Evolutionary conservation across 2,113 vertebrate genomes (phyloP).

Genomic region (Phaethornis superciliosus): DNA sequence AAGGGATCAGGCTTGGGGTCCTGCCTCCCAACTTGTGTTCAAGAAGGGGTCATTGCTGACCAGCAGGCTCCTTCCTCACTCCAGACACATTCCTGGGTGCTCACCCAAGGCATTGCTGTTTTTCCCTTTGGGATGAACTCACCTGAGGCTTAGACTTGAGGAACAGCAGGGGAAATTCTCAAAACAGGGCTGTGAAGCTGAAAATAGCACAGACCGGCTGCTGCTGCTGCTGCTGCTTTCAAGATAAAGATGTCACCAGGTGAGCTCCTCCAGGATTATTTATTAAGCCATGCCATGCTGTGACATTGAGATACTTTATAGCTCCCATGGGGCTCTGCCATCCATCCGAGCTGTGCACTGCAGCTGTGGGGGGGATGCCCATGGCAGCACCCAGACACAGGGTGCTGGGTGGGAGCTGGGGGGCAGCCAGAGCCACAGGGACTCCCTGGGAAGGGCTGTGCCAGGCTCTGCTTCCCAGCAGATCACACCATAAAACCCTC

Average conservation of each 20-base stretch:
- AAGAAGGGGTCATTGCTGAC: background rate
- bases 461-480: background rate
- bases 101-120: rapidly evolving
- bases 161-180: background rate
- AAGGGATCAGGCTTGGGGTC: background rate
- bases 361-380: background rate
- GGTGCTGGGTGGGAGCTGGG: no score
- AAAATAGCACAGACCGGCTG: background rate
- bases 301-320: background rate
- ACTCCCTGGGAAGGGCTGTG: background rate
- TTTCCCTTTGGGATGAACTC: background rate
- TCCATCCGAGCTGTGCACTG: rapidly evolving
- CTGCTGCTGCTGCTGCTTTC: background rate
- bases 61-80: background rate
- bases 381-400: rapidly evolving
- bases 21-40: background rate
- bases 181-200: background rate
- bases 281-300: background rate
- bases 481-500: background rate
- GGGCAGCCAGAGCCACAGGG: background rate
- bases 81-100: background rate
- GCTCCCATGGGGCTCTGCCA: rapidly evolving
- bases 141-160: background rate
- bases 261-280: background rate
- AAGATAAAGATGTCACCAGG: constrained; percentile 22